Evolutionary conservation across 1,140 invertebrate genomes (phyloP).

Genomic region (Vanessa tameamea): DNA sequence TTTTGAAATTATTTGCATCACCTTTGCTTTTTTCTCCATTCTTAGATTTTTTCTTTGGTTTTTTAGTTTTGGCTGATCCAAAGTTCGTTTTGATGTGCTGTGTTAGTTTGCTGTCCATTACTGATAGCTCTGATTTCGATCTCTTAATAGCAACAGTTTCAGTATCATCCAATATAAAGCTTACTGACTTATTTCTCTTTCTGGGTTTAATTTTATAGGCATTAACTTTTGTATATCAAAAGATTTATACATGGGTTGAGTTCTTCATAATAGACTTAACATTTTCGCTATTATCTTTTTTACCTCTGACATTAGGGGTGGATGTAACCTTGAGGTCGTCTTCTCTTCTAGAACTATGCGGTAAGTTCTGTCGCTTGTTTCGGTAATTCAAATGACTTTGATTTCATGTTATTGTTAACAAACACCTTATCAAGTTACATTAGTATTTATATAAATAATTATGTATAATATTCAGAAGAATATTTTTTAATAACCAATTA

Average conservation of each 20-base stretch:
- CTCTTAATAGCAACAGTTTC: constrained; percentile 58
- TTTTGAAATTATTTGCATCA: constrained; percentile 27
- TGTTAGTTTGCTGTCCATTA: constrained; percentile 1
- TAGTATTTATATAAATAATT: not conserved
- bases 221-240: constrained; percentile 29
- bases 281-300: constrained; percentile 24
- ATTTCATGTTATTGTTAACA: constrained; percentile 42
- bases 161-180: constrained; percentile 67
- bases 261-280: constrained; percentile 49
- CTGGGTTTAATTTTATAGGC: constrained; percentile 49
- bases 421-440: not conserved
- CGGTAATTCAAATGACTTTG: constrained; percentile 48
- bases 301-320: constrained; percentile 42
- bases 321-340: constrained; percentile 45
- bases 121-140: constrained; percentile 55
- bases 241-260: constrained; percentile 4
- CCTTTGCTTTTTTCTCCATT: constrained; percentile 49
- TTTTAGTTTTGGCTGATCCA: constrained; percentile 37
- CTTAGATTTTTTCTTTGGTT: constrained; percentile 40
- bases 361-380: constrained; percentile 26
- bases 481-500: not conserved
- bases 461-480: not conserved
- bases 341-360: constrained; percentile 19
- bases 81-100: constrained; percentile 35
- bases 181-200: constrained; percentile 72